Conservation (phyloP, 2,113 vertebrate species). For the Brachionichthys hirsutus region DNA sequence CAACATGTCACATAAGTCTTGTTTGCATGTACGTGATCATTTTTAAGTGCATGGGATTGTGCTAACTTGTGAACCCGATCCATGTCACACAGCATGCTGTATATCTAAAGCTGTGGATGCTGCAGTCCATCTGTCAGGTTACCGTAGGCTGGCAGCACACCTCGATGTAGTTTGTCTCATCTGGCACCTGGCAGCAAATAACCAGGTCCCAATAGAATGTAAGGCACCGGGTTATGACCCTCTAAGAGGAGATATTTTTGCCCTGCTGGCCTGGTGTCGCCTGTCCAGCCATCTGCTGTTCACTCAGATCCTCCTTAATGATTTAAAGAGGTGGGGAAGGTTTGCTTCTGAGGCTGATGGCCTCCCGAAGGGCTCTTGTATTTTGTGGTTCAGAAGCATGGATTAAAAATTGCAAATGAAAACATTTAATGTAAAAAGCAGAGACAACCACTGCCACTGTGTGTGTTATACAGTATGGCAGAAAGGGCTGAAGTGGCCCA, state of each 20-base stretch:
- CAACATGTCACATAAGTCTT: slow-evolving; percentile 27
- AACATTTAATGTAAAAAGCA: not conserved
- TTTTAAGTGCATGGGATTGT: slow-evolving; percentile 16
- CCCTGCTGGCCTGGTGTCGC: slow-evolving; percentile 12
- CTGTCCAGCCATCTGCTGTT: slow-evolving; percentile 36
- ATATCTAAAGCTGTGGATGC: slow-evolving; percentile 55
- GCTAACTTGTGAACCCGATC: slow-evolving; percentile 50
- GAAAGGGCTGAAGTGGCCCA: slow-evolving; percentile 63
- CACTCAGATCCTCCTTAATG: slow-evolving; percentile 11
- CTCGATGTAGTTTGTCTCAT: slow-evolving; percentile 26
- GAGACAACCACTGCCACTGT: slow-evolving; percentile 13
- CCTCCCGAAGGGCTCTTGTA: not conserved
- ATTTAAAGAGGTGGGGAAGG: not conserved
- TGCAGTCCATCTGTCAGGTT: slow-evolving; percentile 51
- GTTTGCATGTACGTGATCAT: slow-evolving; percentile 1
- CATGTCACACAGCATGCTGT: slow-evolving; percentile 49
- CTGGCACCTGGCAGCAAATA: slow-evolving; percentile 51
- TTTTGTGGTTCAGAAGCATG: not conserved
- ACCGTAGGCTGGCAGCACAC: slow-evolving; percentile 42
- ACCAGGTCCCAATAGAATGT: slow-evolving; percentile 37
- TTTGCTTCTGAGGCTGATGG: not conserved
- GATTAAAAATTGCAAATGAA: not conserved
- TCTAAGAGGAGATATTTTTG: slow-evolving; percentile 24
- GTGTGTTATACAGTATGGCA: slow-evolving; percentile 27
- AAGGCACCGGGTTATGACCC: slow-evolving; percentile 31